A percentile compares a stretch with the other conserved stretches of the same genome.
These are phyloP conservation scores for Gracilinanus agilis DNA, from an alignment of 2,113 vertebrate genomes.

Conservation along the genomic window DNA sequence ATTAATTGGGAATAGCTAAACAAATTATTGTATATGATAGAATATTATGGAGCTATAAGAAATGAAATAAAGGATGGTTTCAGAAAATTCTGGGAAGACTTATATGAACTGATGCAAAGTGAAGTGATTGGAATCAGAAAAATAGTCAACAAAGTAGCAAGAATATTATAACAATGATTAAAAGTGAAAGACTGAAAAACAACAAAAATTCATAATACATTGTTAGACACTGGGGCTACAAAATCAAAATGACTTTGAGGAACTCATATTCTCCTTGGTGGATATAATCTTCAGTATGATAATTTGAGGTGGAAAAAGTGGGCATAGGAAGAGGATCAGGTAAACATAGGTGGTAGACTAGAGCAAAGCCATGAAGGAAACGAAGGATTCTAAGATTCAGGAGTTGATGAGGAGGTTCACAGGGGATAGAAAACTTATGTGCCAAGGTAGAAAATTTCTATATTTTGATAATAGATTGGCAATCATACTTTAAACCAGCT, in stretches of 20 bases:
- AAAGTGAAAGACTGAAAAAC: background rate
- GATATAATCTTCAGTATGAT: background rate
- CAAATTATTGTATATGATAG: background rate
- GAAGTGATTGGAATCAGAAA: background rate
- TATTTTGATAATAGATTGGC: slow-evolving; percentile 53
- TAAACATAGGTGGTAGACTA: too few relatives aligned
- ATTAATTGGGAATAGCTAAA: background rate
- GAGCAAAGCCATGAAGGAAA: too few relatives aligned
- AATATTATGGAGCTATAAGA: background rate
- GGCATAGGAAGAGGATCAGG: background rate
- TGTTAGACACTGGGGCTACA: background rate
- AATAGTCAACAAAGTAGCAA: background rate
- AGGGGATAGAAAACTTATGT: too few relatives aligned
- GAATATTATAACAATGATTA: background rate
- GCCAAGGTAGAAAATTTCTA: background rate
- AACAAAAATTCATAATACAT: background rate
- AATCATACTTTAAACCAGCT: background rate
- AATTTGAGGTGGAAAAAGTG: background rate
- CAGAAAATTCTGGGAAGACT: background rate
- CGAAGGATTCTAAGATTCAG: too few relatives aligned
- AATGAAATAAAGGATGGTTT: background rate
- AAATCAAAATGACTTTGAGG: background rate
- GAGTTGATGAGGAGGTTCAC: too few relatives aligned
- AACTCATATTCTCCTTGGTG: background rate
- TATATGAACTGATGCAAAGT: background rate